These are phyloP conservation scores for Trichonephila clavata DNA, from an alignment of 1,140 invertebrate genomes.

Conservation along the genomic window DNA sequence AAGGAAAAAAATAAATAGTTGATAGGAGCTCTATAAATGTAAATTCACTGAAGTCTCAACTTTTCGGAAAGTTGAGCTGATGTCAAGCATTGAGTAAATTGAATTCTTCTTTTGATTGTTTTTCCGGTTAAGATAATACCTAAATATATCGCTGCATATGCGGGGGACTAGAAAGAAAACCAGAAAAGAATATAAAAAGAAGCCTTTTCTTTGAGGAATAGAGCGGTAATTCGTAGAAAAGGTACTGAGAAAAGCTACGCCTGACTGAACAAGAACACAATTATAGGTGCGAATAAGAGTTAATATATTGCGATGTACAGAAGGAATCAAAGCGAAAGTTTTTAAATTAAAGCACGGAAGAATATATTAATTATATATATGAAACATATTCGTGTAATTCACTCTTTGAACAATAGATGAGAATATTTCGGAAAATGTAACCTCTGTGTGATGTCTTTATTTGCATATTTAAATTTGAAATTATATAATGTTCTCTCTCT, in stretches of 20 bases:
- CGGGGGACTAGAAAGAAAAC: neutral
- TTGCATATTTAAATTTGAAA: neutral
- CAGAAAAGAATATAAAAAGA: neutral
- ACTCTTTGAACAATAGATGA: neutral
- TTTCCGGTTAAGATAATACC: neutral
- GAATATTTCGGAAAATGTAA: no score
- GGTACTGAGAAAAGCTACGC: neutral
- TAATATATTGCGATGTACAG: neutral
- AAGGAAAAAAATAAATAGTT: neutral
- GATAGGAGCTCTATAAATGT: neutral
- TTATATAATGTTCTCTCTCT: no score
- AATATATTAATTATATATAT: neutral
- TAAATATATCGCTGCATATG: neutral
- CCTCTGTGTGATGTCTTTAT: slow-evolving; percentile 11
- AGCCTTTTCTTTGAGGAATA: neutral
- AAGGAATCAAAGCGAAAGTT: neutral
- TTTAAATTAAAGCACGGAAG: neutral
- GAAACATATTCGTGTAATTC: neutral
- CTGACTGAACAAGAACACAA: neutral
- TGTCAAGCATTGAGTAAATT: neutral
- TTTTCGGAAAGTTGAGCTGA: neutral
- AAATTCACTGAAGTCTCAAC: neutral
- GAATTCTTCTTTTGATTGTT: neutral
- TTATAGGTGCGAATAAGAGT: neutral
- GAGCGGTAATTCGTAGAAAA: neutral